phyloP scores from a whole-genome alignment of 2,113 vertebrate genomes.

The Panurus biarmicus region DNA sequence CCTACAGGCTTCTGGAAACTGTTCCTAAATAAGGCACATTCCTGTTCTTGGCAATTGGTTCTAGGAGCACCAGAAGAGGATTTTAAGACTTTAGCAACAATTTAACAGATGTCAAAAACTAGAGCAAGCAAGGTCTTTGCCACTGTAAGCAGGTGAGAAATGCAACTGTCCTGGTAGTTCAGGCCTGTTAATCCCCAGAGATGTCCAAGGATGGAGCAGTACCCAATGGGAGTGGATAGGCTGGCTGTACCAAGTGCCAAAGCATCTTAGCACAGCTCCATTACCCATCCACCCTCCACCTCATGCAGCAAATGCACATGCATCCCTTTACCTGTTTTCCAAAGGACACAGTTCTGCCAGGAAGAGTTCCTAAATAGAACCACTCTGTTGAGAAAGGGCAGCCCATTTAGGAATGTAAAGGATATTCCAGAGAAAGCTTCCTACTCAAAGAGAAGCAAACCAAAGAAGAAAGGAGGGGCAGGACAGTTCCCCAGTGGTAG shows the following conservation, averaged over 20 bases:
- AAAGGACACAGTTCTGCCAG: not conserved
- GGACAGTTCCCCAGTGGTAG: not conserved
- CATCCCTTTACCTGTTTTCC: not conserved
- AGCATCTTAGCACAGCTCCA: not conserved
- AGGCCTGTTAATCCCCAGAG: not conserved
- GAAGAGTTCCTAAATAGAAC: not conserved
- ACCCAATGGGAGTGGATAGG: not conserved
- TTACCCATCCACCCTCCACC: not conserved
- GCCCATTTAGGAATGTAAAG: not conserved
- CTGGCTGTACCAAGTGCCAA: not conserved
- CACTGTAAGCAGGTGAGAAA: not conserved
- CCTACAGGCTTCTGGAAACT: conserved; percentile 10
- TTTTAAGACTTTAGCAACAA: not conserved
- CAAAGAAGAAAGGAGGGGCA: not conserved
- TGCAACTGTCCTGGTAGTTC: not conserved
- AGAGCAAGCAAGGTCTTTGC: not conserved
- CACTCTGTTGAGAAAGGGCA: not conserved
- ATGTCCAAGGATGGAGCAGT: not conserved
- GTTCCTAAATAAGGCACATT: conserved; percentile 45
- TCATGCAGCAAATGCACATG: not conserved
- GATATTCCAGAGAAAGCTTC: not conserved
- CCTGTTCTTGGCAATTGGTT: not conserved
- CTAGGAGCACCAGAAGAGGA: not conserved
- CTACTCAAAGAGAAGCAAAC: not conserved
- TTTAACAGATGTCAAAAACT: not conserved